Base-by-base conservation (phyloP, 2,888 invertebrate species). In the Hylaea fasciaria region DNA sequence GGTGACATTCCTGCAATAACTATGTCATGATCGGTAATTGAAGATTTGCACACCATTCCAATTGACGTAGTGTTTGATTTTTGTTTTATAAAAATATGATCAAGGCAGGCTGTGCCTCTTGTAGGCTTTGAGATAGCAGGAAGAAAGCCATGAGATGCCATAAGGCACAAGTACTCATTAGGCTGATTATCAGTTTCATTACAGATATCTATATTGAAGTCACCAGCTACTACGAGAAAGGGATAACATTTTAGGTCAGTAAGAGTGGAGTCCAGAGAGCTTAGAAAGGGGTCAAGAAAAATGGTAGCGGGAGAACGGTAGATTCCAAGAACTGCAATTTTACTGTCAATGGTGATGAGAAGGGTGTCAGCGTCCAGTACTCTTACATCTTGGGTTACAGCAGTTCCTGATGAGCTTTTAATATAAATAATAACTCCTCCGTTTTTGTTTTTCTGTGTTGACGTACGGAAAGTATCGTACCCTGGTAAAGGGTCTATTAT, bases 11-110 rank as follows among this genome's bases (percentile, higher is more conserved):
- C 45, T 2, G 28, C 28, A 16, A 43, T 43, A 16, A 12, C 12
- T 16, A 39, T 39, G n/a, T 39, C 39, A 13, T 39, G 39, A 13
- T 39, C 39, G 2, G 39, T 39, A 2, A 39, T 43, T 9, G 16
- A 43, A 10, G 43, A 14, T 9, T 43, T 43, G 16, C 43, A 43
- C 2, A 43, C 16, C 9, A 43, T 7, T 5, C 43, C 43, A 3
- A 16, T 2, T 2, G 28, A 22, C 4, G 12, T 22, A 7, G n/a
- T 28, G 10, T 12, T 28, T n/a, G 45, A 28, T n/a, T 45, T 45
- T 10, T n/a, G n/a, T n/a, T n/a, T n/a, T n/a, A 45, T n/a, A 28
- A 45, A 45, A n/a, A 45, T 45, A 13, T 45, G 45, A n/a, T 45
- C n/a, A n/a, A n/a, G n/a, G n/a, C n/a, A n/a, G n/a, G n/a, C n/a